Evolutionary conservation across 2,888 invertebrate species (phyloP).

Genomic region (Patella depressa): DNA sequence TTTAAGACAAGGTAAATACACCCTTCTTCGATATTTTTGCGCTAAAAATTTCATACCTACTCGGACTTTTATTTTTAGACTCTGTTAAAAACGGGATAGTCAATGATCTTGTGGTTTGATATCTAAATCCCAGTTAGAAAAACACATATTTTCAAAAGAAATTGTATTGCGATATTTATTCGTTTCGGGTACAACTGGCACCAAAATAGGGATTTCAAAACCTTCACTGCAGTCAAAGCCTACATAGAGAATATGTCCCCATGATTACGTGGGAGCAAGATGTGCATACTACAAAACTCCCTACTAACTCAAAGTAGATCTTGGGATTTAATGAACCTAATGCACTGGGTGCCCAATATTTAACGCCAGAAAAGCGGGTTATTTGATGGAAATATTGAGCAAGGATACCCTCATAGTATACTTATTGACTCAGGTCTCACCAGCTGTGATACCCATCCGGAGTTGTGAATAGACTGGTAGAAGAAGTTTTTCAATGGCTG

Average conservation of each 20-base stretch:
- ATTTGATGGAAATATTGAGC: slow-evolving; percentile 27
- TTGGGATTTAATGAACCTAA: slow-evolving; percentile 21
- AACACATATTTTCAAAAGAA: too few species aligned
- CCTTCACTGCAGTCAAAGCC: neutral
- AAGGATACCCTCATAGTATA: neutral
- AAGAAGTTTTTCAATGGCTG: slow-evolving; percentile 13
- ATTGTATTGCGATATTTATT: too few species aligned
- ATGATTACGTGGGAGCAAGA: slow-evolving; percentile 1
- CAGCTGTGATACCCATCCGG: neutral
- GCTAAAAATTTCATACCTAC: too few species aligned
- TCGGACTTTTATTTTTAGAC: too few species aligned
- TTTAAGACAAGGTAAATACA: too few species aligned
- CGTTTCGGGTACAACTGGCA: slow-evolving; percentile 18
- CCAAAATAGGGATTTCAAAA: neutral
- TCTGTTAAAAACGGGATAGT: too few species aligned
- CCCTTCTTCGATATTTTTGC: too few species aligned
- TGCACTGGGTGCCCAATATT: neutral
- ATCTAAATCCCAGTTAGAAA: too few species aligned
- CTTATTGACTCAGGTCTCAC: slow-evolving; percentile 11
- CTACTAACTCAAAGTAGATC: neutral
- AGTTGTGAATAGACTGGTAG: slow-evolving; percentile 1
- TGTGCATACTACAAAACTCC: neutral
- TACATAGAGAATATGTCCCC: slow-evolving; percentile 14
- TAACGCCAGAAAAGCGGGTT: slow-evolving; percentile 7
- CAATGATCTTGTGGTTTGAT: too few species aligned